These are phyloP conservation scores for Cepphus grylle DNA, from an alignment of 2,113 vertebrate species.

Conservation along the genomic window DNA sequence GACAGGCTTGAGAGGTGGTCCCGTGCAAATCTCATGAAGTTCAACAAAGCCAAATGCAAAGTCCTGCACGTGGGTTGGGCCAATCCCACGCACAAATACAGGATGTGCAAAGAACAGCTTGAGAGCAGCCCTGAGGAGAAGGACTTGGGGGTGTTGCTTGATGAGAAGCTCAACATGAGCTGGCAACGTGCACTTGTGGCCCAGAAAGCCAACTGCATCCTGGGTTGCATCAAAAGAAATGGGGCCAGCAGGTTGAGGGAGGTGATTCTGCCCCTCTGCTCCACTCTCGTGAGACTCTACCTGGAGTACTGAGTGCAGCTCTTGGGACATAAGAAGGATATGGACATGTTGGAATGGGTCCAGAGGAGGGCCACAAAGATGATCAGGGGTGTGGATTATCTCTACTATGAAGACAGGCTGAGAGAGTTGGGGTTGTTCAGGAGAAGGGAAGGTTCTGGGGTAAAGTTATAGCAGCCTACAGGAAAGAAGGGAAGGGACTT, in stretches of 20 bases:
- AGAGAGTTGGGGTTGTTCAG: neutral
- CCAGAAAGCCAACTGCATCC: neutral
- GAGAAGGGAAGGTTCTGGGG: neutral
- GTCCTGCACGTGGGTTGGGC: neutral
- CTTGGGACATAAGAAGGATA: neutral
- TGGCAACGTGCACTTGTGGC: neutral
- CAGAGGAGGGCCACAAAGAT: neutral
- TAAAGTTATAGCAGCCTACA: neutral
- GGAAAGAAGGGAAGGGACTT: neutral
- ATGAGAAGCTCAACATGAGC: neutral
- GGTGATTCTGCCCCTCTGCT: neutral
- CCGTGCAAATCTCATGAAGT: neutral
- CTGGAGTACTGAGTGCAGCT: neutral
- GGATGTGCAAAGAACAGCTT: neutral
- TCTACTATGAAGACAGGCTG: neutral
- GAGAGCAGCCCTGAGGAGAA: neutral
- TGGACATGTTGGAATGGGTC: neutral
- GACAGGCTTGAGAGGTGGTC: neutral
- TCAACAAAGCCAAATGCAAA: neutral
- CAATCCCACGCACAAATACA: neutral
- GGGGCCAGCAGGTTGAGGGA: neutral
- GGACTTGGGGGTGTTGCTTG: neutral
- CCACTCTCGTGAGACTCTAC: neutral
- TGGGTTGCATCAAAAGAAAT: neutral
- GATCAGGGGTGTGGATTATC: neutral